phyloP scores from a whole-genome alignment of 1,140 invertebrate genomes.

The Acromyrmex charruanus region DNA sequence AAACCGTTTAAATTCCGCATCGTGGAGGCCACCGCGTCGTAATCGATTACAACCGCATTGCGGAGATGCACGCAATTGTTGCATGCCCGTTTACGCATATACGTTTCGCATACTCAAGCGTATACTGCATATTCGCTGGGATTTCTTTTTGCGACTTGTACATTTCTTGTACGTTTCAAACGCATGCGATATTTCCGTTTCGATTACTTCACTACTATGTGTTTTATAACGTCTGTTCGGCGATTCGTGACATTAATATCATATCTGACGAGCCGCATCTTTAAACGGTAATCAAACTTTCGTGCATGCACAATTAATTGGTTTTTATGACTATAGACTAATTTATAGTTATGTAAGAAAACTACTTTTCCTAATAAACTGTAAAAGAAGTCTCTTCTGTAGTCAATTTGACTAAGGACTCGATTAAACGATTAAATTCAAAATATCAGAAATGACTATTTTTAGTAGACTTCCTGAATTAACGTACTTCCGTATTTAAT shows the following conservation, averaged over 20 bases:
- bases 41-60: conserved; percentile 61
- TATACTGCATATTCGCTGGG: not conserved
- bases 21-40: conserved; percentile 34
- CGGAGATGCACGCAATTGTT: conserved; percentile 44
- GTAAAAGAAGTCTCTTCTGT: not conserved
- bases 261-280: not conserved
- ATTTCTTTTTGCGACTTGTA: conserved; percentile 8
- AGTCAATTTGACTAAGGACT: not conserved
- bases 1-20: conserved; percentile 55
- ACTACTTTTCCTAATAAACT: conserved; percentile 2
- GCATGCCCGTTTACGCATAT: conserved; percentile 44
- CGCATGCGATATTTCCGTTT: conserved; percentile 34
- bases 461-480: not conserved
- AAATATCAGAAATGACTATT: not conserved
- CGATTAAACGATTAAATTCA: not conserved
- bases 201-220: not conserved
- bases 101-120: conserved; percentile 13
- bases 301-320: conserved; percentile 18
- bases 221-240: conserved; percentile 14
- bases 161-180: not conserved
- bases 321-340: not conserved
- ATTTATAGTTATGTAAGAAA: conserved; percentile 5
- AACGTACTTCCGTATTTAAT: not conserved
- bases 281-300: conserved; percentile 29
- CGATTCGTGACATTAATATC: conserved; percentile 11